phyloP scores from a whole-genome alignment of 2,113 vertebrate species.

The Caracal caracal region DNA sequence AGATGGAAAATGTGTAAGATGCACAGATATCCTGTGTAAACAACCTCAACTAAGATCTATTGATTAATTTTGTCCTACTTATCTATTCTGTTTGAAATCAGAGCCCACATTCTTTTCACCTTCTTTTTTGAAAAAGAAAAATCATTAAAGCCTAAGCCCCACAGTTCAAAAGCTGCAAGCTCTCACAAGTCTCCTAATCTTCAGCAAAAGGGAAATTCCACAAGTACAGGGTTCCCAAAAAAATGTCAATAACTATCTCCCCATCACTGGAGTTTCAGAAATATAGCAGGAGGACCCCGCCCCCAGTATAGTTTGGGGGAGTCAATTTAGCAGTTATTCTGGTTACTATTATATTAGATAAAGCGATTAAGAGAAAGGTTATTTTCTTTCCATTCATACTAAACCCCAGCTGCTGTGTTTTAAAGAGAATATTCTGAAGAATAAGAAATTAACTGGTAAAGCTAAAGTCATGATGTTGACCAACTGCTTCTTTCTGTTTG shows the following conservation, averaged over 20 bases:
- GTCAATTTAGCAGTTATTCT: neutral
- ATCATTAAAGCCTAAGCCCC: neutral
- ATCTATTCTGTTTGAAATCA: slow-evolving; percentile 41
- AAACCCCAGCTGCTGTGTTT: neutral
- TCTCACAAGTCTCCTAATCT: neutral
- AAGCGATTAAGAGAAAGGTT: neutral
- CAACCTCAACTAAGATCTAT: neutral
- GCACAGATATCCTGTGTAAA: slow-evolving; percentile 47
- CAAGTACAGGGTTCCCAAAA: neutral
- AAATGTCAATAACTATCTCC: neutral
- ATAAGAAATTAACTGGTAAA: neutral
- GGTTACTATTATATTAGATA: neutral
- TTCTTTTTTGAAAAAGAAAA: slow-evolving; percentile 15
- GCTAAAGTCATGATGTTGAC: neutral
- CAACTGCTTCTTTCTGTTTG: neutral
- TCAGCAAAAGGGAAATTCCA: neutral
- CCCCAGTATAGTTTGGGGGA: neutral
- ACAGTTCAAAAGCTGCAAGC: neutral
- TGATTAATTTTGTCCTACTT: slow-evolving; percentile 57
- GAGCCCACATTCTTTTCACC: neutral
- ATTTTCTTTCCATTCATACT: neutral
- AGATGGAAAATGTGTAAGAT: slow-evolving; percentile 67
- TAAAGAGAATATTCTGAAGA: neutral
- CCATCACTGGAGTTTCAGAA: neutral
- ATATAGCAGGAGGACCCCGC: neutral